Evolutionary conservation across 2,797 vertebrate species (phyloP), one percentile per base, ranked within the genome.

Genomic region (Botia kubotai): DNA sequence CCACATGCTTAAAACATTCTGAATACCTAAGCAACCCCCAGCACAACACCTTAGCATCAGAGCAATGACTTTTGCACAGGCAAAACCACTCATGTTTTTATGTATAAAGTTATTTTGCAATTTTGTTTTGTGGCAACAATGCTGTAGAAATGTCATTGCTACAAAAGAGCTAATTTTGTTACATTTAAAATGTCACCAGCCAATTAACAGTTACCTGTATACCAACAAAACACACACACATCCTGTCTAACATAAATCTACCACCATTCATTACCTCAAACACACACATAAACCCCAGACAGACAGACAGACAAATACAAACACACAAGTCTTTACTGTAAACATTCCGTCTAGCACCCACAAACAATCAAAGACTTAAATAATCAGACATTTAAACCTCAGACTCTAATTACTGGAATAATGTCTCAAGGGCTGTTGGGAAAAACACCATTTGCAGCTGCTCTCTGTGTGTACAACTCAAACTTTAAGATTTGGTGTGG

Each of bases 361-460:
- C 43, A n/a, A 62, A 80, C 55, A 73, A 72, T 69, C 63, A 60
- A 67, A 50, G 67, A 55, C 69, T 86, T 80, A 77, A 77, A 77
- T 39, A 77, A 82, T 70, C 78, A 82, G 71, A 82, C 55, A 66
- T 63, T 21, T 57, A 82, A 81, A 81, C 77, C 83, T 83, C 80
- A 89, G 89, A 85, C 68, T 81, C 57, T 75, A 55, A 78, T 81
- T 72, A 26, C 83, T 60, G 43, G 33, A 84, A 55, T 75, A 65
- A 86, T 36, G 68, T 78, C 65, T 70, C 62, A 50, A 48, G 79
- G 55, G 33, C 52, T 73, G 71, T 48, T 46, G 79, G 50, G 60
- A 72, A 74, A 79, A 52, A 75, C 33, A 77, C 5, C 19, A 21
- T 55, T 48, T 1, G 17, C 33, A 36, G 48, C 17, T 4, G 46